Base-by-base conservation (phyloP, 2,113 vertebrate species). In the Dromiciops gliroides region DNA sequence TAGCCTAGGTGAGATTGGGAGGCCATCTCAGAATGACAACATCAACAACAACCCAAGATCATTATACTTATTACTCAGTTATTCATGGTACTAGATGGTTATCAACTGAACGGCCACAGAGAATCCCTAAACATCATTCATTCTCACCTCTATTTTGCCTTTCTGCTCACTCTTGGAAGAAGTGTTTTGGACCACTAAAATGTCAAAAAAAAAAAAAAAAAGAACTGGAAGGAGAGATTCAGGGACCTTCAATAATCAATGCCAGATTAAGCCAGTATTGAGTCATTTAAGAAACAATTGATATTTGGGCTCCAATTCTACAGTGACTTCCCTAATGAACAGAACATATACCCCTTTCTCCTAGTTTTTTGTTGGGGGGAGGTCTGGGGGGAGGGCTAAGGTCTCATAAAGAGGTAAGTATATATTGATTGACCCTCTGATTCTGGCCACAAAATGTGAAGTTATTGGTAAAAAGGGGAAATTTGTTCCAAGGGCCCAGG, bases 101-200 rank as follows among this genome's bases (percentile, higher is more conserved):
- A 52, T 90, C 14, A 88, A 92, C 53, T 94, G 50, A 26, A 93
- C 91, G 60, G 23, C 94, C 67, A 8, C 25, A 23, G 0, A 26
- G 89, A 24, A 50, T 50, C 26, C 25, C n/a, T 67, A 91, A 31
- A 37, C 60, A 92, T 44, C 51, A 51, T 24, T 48, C 9, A 90
- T 91, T 95, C 94, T 94, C 83, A 94, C 92, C 60, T 89, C 24
- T 28, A 14, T 90, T 90, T 89, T 11, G 48, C 91, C 90, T 23
- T 75, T 90, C 23, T 94, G 44, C 47, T 26, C 11, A 93, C 48
- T 25, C 16, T 5, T 48, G 53, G 3, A 25, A n/a, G 51, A 95
- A 52, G 89, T 50, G 49, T 67, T 89, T 75, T 67, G 56, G 2
- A n/a, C 2, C 67, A 51, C 31, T 51, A 90, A 94, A 90, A 91